Evolutionary conservation across 1,140 invertebrate species (phyloP), one percentile per base, ranked within the genome.

Genomic region (Micrasema longulum): DNA sequence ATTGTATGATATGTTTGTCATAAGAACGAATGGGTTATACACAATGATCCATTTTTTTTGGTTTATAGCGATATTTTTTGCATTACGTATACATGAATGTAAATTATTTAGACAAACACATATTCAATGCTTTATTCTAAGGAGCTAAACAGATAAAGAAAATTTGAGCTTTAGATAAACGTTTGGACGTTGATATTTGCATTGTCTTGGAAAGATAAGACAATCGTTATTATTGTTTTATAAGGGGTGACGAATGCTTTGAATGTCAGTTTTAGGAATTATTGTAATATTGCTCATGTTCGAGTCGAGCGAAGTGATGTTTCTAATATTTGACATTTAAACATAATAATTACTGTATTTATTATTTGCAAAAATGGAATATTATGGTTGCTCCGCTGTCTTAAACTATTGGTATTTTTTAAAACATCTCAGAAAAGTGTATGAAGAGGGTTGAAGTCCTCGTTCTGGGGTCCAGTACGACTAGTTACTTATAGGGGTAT

Each of bases 181-280:
- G 1, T 23, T 53, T 53, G 50, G 6, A 53, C 20, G 22, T 53
- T 53, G 50, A 12, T 22, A 12, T 31, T 53, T 53, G 50, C 22
- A 22, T 23, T 53, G 50, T 23, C 50, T 53, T 53, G 22, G 11
- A 22, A 5, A 53, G 22, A 53, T 53, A 53, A 52, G 48, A 22
- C 0, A 45, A 6, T 45, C 18, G 18, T 14, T 45, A 45, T 45
- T 7, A 16, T 2, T 5, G 18, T 45, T 16, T 4, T 9, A n/a
- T 7, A 14, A 45, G 5, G n/a, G n/a, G n/a, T n/a, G n/a, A n/a
- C n/a, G n/a, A n/a, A 45, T n/a, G 18, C 43, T 45, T 3, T 45
- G 43, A 45, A 45, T 45, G 43, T 14, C 43, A 45, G n/a, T 14
- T 45, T 45, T 6, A 45, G 18, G 7, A 14, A 16, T 45, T 45